These are phyloP conservation scores for Glossophaga mutica DNA, from an alignment of 2,797 vertebrate species.

Conservation along the genomic window DNA sequence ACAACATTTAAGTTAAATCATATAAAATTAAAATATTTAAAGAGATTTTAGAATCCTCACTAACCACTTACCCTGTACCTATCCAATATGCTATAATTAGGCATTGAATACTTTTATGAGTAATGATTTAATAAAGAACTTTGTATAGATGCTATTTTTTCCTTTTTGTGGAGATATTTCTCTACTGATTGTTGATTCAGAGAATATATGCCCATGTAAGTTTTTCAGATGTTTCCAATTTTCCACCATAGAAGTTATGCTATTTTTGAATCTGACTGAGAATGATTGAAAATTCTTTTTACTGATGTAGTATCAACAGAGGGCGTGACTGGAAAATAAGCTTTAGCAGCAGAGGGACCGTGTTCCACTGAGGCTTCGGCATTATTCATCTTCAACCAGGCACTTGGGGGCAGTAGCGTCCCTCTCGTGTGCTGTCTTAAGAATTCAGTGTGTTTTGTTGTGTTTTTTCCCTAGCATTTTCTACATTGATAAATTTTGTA, in stretches of 20 bases:
- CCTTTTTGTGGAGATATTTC: neutral
- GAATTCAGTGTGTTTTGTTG: neutral
- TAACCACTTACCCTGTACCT: neutral
- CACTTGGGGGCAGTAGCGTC: slow-evolving; percentile 66
- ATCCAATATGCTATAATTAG: neutral
- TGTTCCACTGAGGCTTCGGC: neutral
- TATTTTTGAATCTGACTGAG: neutral
- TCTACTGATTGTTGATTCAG: neutral
- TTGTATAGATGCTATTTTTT: neutral
- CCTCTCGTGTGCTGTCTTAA: neutral
- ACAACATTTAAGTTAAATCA: neutral
- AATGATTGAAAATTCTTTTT: neutral
- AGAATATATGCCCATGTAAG: neutral
- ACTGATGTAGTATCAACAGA: neutral
- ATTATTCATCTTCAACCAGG: neutral
- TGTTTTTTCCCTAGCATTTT: neutral
- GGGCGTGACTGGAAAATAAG: neutral
- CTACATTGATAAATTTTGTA: neutral
- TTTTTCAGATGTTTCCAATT: neutral
- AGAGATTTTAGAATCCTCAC: neutral
- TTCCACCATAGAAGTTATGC: neutral
- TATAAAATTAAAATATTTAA: neutral
- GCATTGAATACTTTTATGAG: neutral
- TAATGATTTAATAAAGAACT: neutral
- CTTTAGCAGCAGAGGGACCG: neutral